Conservation (phyloP, 2,888 invertebrate genomes). For the Parochlus steinenii region DNA sequence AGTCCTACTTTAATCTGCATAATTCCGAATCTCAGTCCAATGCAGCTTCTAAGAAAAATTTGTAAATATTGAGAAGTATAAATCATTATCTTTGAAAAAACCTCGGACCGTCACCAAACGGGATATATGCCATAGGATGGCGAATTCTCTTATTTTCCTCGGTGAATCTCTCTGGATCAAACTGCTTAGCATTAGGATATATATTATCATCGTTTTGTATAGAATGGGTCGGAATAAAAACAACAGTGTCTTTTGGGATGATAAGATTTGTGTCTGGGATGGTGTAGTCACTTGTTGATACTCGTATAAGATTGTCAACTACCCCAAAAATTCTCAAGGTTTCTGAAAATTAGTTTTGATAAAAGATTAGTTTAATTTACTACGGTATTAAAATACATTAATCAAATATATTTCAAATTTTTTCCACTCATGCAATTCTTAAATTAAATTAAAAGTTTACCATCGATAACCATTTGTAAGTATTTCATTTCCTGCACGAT, state of each 20-base stretch:
- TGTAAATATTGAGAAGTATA: too few species aligned
- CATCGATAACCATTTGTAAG: background rate
- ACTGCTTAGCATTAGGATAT: background rate
- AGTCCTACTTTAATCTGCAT: constrained; percentile 6
- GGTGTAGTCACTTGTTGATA: background rate
- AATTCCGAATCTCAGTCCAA: too few species aligned
- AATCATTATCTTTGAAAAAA: too few species aligned
- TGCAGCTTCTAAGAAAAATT: too few species aligned
- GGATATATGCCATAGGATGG: constrained; percentile 5
- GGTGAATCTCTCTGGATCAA: constrained; percentile 9
- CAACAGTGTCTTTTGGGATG: background rate
- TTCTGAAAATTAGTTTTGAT: too few species aligned
- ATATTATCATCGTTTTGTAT: constrained; percentile 4
- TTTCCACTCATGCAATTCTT: too few species aligned
- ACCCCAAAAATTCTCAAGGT: constrained; percentile 1
- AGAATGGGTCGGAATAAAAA: background rate
- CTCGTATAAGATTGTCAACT: background rate
- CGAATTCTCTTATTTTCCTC: constrained; percentile 4
- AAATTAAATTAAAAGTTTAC: too few species aligned
- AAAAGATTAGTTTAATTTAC: too few species aligned
- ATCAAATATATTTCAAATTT: too few species aligned
- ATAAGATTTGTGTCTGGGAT: constrained; percentile 1
- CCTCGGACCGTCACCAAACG: constrained; percentile 8
- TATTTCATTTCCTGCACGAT: background rate
- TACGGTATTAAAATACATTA: too few species aligned